A percentile compares a stretch with the other conserved stretches of the same genome.
Conservation (phyloP, 2,113 vertebrate genomes). For the Ahaetulla prasina region DNA sequence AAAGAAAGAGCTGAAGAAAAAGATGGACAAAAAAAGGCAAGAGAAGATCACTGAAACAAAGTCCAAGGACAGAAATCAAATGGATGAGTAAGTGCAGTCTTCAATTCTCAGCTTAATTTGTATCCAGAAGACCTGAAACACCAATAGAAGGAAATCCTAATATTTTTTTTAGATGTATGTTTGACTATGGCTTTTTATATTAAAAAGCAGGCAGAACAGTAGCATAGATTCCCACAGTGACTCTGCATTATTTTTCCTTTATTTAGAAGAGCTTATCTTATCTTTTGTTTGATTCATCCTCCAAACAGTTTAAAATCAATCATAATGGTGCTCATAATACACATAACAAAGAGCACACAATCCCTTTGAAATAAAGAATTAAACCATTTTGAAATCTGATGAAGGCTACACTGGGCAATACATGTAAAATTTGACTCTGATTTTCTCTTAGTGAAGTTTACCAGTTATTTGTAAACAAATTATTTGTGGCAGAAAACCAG, state of each 20-base stretch:
- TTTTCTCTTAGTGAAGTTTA: background rate
- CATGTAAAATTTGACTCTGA: background rate
- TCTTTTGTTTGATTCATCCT: background rate
- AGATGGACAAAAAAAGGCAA: constrained; percentile 96
- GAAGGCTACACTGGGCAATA: background rate
- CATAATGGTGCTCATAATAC: background rate
- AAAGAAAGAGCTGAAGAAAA: constrained; percentile 96
- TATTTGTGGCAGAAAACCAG: background rate
- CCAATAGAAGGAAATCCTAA: background rate
- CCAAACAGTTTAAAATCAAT: background rate
- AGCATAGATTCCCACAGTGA: background rate
- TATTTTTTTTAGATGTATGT: background rate
- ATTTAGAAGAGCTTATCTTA: background rate
- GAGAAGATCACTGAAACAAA: constrained; percentile 94
- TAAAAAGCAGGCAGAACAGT: background rate
- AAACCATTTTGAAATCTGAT: background rate
- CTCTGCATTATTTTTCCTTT: background rate
- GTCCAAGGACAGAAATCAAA: constrained; percentile 91
- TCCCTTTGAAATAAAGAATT: background rate
- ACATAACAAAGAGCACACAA: background rate
- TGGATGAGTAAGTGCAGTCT: constrained; percentile 85
- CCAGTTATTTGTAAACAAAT: background rate
- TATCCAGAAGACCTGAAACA: background rate
- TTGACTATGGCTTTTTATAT: background rate
- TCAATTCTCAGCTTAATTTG: background rate